These are phyloP conservation scores for Odontocerum albicorne DNA, from an alignment of 2,888 invertebrate genomes.

Conservation along the genomic window DNA sequence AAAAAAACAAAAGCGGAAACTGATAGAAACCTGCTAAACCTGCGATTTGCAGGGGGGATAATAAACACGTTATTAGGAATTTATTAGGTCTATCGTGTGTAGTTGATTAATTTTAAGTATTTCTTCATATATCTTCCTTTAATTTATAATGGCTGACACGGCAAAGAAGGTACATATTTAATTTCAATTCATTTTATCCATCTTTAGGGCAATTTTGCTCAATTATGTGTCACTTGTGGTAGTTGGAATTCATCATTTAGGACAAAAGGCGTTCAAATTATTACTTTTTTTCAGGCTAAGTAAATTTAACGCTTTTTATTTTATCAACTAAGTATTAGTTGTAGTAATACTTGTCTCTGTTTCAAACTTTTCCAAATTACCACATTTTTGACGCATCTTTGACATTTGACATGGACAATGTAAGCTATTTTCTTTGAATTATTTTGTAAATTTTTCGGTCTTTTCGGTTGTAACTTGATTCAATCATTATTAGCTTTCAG, in stretches of 20 bases:
- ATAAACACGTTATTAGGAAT: constrained; percentile 23
- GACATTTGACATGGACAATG: too few relatives aligned
- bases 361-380: too few relatives aligned
- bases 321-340: too few relatives aligned
- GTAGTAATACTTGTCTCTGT: too few relatives aligned
- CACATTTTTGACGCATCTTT: too few relatives aligned
- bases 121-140: background rate
- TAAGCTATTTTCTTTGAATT: background rate
- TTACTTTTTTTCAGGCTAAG: too few relatives aligned
- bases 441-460: background rate
- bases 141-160: constrained; percentile 32
- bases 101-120: constrained; percentile 3
- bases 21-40: constrained; percentile 9
- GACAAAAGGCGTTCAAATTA: too few relatives aligned
- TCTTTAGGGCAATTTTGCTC: constrained; percentile 4
- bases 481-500: too few relatives aligned
- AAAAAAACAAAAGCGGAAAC: too few relatives aligned
- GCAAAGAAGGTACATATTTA: constrained; percentile 35
- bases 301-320: too few relatives aligned
- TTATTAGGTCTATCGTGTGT: constrained; percentile 6
- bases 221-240: constrained; percentile 13
- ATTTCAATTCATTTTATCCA: background rate
- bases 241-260: too few relatives aligned
- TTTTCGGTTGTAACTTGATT: background rate
- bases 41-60: constrained; percentile 16